Conservation (phyloP, 2,113 vertebrate genomes). For the Gasterosteus aculeatus region DNA sequence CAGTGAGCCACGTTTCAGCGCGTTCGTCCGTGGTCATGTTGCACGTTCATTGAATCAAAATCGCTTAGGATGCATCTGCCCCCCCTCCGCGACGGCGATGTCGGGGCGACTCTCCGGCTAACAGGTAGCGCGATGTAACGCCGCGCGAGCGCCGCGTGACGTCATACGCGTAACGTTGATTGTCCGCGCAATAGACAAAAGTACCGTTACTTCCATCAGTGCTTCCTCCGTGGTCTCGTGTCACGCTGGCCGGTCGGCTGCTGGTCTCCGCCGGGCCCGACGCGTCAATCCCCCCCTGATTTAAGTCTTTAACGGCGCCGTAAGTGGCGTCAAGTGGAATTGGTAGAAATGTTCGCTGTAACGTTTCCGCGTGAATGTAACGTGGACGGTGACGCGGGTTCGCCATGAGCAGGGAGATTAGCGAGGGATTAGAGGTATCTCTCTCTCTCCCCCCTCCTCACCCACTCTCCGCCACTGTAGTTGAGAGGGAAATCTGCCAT, state of each 20-base stretch:
- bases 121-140: constrained; percentile 1
- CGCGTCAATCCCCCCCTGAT: neutral
- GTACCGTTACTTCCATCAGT: no score
- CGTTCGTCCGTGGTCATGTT: no score
- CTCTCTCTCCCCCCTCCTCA: no score
- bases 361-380: constrained; percentile 42
- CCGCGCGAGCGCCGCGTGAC: neutral
- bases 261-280: neutral
- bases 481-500: neutral
- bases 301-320: neutral
- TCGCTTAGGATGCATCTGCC: neutral
- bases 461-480: no score
- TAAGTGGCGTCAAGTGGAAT: neutral
- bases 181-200: no score
- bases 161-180: neutral
- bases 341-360: neutral
- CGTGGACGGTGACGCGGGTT: constrained; percentile 71
- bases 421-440: constrained; percentile 67
- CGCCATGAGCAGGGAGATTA: constrained; percentile 74
- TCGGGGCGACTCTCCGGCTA: neutral
- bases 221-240: no score
- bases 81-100: neutral
- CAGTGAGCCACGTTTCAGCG: no score
- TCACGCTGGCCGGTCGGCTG: neutral
- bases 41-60: neutral